Evolutionary conservation across 2,888 invertebrate genomes (phyloP).

Genomic region (Dryadula phaetusa): DNA sequence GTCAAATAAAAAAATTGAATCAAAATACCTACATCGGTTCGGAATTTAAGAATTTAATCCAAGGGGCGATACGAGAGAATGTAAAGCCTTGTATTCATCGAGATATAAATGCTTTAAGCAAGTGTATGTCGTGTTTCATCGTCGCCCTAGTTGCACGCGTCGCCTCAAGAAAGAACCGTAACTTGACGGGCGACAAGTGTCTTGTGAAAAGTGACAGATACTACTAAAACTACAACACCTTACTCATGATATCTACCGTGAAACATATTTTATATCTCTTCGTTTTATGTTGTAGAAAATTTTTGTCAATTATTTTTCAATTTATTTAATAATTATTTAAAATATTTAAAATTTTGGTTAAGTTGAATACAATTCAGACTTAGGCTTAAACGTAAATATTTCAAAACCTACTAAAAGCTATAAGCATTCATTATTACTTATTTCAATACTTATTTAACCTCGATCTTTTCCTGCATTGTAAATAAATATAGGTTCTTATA

Average conservation of each 20-base stretch:
- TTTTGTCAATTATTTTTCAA: too few relatives aligned
- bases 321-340: too few relatives aligned
- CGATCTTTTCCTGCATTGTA: neutral
- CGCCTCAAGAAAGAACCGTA: neutral
- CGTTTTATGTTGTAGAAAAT: neutral
- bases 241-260: too few relatives aligned
- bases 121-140: neutral
- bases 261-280: neutral
- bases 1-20: neutral
- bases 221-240: neutral
- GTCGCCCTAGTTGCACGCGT: constrained; percentile 1
- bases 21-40: neutral
- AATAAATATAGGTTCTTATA: neutral
- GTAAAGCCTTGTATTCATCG: constrained; percentile 22
- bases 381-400: too few relatives aligned
- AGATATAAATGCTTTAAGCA: constrained; percentile 13
- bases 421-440: too few relatives aligned
- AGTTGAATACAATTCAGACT: too few relatives aligned
- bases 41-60: constrained; percentile 12
- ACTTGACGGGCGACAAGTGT: neutral
- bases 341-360: too few relatives aligned
- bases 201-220: constrained; percentile 8
- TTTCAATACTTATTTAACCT: too few relatives aligned
- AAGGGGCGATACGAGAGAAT: constrained; percentile 13
- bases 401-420: too few relatives aligned